Percentiles rank a stretch among this genome's conserved stretches.
Conservation (phyloP, 2,113 vertebrate genomes). For the Holacanthus passer region DNA sequence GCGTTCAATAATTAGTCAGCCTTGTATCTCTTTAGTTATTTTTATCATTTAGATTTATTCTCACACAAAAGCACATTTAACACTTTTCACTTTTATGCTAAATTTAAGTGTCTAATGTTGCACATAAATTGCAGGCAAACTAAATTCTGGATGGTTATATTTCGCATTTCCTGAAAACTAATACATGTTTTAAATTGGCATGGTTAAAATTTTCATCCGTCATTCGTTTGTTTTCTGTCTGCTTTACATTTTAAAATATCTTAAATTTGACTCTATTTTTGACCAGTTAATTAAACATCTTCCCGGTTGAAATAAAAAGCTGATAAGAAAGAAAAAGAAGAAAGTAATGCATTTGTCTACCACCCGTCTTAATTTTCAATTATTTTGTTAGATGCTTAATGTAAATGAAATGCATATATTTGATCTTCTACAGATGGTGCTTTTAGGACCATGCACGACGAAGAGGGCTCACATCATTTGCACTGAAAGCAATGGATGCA, state of each 20-base stretch:
- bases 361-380: neutral
- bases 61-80: neutral
- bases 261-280: neutral
- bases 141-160: too few species aligned
- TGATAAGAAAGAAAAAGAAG: too few species aligned
- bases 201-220: neutral
- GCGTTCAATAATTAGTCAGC: too few species aligned
- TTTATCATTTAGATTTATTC: neutral
- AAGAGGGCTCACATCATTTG: slow-evolving; percentile 61
- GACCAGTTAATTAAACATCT: neutral
- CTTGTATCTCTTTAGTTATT: neutral
- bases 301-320: neutral
- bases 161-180: neutral
- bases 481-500: slow-evolving; percentile 56
- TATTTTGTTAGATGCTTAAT: neutral
- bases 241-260: neutral
- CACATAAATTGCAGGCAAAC: neutral
- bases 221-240: neutral
- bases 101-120: neutral
- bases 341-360: neutral
- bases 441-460: slow-evolving; percentile 54
- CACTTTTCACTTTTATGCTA: neutral
- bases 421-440: slow-evolving; percentile 64
- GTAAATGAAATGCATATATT: neutral
- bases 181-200: neutral